These are phyloP conservation scores for Caenorhabditis zanzibari DNA, from an alignment of 2,888 invertebrate species.

Conservation along the genomic window DNA sequence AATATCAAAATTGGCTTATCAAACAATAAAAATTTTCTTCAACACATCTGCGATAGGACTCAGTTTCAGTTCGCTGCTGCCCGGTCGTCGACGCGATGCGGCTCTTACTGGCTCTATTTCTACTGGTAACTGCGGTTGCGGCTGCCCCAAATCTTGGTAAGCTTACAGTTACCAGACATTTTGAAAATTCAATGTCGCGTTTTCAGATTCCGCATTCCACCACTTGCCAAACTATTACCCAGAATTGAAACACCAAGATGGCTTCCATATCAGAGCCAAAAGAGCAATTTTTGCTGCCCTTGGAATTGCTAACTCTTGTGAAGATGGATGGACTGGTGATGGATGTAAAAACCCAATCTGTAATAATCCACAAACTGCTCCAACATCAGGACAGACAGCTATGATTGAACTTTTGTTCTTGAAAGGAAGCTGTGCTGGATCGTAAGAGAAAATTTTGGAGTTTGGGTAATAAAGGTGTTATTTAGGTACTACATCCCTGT, in stretches of 20 bases:
- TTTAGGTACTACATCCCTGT: conserved; percentile 68
- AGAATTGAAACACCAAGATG: conserved; percentile 27
- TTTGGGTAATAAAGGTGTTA: not conserved
- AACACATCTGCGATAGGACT: conserved; percentile 53
- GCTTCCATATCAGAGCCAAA: conserved; percentile 62
- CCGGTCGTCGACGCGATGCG: conserved; percentile 53
- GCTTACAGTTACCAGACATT: not conserved
- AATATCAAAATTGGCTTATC: conserved; percentile 69
- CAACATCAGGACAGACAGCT: conserved; percentile 39
- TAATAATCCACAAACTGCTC: conserved; percentile 36
- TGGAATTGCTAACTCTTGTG: conserved; percentile 63
- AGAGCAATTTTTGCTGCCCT: conserved; percentile 66
- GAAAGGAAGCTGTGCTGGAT: conserved; percentile 65
- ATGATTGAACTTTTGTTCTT: conserved; percentile 65
- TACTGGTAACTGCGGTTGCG: conserved; percentile 43
- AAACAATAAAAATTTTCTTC: conserved; percentile 62
- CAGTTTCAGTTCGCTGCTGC: conserved; percentile 62
- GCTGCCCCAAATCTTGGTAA: conserved; percentile 59
- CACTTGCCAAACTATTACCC: conserved; percentile 61
- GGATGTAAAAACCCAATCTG: conserved; percentile 72
- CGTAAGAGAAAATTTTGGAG: conserved; percentile 22
- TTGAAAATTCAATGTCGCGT: not conserved
- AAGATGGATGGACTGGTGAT: conserved; percentile 71
- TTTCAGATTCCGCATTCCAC: conserved; percentile 48
- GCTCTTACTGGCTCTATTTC: conserved; percentile 53